phyloP scores from a whole-genome alignment of 2,888 invertebrate genomes.

The Hydrotaea diabolus region DNA sequence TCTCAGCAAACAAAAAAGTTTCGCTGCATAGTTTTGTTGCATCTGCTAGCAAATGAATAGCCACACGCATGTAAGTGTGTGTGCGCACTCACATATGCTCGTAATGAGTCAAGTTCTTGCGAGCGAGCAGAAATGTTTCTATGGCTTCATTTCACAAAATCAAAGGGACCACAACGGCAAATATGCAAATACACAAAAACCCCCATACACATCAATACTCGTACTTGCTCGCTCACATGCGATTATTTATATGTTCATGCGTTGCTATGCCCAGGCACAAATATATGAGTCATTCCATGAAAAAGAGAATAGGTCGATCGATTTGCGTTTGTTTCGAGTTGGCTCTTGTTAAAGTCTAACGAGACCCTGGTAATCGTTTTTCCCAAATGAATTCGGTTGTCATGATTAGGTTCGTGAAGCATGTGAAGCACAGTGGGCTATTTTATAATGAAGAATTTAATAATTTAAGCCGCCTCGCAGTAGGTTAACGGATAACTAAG shows the following conservation, averaged over 20 bases:
- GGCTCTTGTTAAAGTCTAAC: too few relatives aligned
- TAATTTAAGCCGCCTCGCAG: too few relatives aligned
- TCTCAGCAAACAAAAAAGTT: conserved; percentile 8
- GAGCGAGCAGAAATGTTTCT: conserved; percentile 55
- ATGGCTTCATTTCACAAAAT: conserved; percentile 64
- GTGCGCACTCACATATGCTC: background rate
- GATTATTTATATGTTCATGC: background rate
- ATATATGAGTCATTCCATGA: background rate
- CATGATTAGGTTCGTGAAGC: too few relatives aligned
- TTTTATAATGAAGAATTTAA: too few relatives aligned
- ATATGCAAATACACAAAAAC: conserved; percentile 58
- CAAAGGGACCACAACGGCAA: conserved; percentile 67
- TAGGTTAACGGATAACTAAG: too few relatives aligned
- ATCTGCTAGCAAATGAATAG: background rate
- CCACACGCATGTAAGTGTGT: background rate
- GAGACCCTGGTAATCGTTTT: too few relatives aligned
- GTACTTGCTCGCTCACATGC: background rate
- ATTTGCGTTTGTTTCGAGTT: too few relatives aligned
- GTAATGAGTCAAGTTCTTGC: conserved; percentile 52
- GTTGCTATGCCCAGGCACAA: background rate
- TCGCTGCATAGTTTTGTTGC: background rate
- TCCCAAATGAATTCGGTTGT: too few relatives aligned
- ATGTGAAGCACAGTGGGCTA: too few relatives aligned
- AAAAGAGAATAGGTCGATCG: too few relatives aligned
- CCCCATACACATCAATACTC: conserved; percentile 9